phyloP scores from a whole-genome alignment of 1,140 invertebrate genomes.

The Brachionus asplanchnoidis region DNA sequence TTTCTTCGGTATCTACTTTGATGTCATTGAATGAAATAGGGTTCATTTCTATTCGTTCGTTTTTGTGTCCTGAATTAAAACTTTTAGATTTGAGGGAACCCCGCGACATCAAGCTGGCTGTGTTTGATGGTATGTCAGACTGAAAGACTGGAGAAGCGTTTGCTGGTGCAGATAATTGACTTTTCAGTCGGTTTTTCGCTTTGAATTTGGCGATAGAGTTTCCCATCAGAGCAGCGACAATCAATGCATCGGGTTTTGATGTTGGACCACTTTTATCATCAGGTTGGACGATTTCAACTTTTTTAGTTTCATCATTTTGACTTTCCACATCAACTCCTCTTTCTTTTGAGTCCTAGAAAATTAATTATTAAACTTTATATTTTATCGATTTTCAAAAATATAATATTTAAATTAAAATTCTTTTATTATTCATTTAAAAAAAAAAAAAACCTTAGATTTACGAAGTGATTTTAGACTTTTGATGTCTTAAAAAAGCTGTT shows the following conservation, averaged over 20 bases:
- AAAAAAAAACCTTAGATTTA: no score
- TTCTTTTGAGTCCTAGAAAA: neutral
- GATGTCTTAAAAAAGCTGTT: no score
- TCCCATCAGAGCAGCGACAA: constrained; percentile 36
- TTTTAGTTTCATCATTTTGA: neutral
- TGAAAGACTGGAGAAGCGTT: neutral
- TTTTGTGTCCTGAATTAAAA: neutral
- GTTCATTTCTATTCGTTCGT: neutral
- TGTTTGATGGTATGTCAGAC: neutral
- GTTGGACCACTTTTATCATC: neutral
- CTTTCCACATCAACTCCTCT: neutral
- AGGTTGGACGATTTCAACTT: neutral
- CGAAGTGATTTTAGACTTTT: no score
- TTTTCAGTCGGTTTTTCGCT: neutral
- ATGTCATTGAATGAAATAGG: neutral
- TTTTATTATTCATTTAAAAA: no score
- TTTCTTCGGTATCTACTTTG: neutral
- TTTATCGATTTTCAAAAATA: no score
- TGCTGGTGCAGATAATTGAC: neutral
- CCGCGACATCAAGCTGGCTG: neutral
- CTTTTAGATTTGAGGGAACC: neutral
- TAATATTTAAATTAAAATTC: no score
- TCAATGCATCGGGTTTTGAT: neutral
- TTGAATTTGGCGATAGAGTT: constrained; percentile 28
- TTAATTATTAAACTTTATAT: neutral